Evolutionary conservation across 2,797 vertebrate species (phyloP).

Genomic region (Microhierax caerulescens): DNA sequence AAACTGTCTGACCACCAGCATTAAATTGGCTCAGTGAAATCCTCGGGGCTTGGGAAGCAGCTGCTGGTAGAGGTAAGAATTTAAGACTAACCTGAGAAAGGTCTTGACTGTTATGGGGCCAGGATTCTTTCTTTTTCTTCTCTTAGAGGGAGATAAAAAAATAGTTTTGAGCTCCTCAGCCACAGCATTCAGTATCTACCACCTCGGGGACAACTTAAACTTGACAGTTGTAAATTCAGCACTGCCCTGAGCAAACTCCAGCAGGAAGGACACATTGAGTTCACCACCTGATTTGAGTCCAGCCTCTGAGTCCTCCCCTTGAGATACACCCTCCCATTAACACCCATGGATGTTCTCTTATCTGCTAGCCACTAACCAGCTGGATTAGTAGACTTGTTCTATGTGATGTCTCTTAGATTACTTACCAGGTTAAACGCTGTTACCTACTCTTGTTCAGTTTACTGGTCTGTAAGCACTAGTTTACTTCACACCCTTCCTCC

Average conservation of each 20-base stretch:
- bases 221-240: not conserved
- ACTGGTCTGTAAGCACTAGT: not conserved
- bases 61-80: constrained; percentile 19
- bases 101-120: not conserved
- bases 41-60: constrained; percentile 33
- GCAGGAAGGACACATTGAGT: not conserved
- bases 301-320: constrained; percentile 36
- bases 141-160: not conserved
- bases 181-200: not conserved
- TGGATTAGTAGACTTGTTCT: not conserved
- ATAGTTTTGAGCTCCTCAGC: not conserved
- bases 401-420: accelerated
- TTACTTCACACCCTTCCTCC: not conserved
- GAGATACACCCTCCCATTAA: not conserved
- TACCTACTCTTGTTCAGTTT: not conserved
- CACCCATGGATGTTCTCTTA: not conserved
- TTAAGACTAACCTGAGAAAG: constrained; percentile 52
- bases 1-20: constrained; percentile 33
- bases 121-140: not conserved
- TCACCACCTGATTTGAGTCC: not conserved
- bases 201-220: not conserved
- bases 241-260: constrained; percentile 1
- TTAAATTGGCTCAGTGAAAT: constrained; percentile 55
- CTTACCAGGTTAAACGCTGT: not conserved
- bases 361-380: not conserved